A percentile compares a stretch with the other conserved stretches of the same genome.
These are phyloP conservation scores for Fratercula arctica DNA, from an alignment of 2,797 vertebrate genomes.

Conservation along the genomic window DNA sequence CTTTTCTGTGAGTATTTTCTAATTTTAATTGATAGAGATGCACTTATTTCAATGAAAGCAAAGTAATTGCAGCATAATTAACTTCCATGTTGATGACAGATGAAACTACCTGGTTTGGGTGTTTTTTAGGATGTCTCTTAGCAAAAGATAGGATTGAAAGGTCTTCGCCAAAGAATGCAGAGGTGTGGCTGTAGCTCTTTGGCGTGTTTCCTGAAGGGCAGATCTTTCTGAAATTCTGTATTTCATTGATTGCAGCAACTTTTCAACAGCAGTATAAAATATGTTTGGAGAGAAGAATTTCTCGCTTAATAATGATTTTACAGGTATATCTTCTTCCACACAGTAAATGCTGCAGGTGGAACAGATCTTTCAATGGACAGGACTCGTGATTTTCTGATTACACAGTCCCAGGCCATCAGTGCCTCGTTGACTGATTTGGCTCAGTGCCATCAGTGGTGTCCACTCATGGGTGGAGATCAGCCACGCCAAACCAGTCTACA, in stretches of 20 bases:
- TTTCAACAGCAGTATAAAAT: background rate
- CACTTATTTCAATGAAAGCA: background rate
- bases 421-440: background rate
- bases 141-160: background rate
- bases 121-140: accelerated
- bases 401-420: too few species aligned
- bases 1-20: background rate
- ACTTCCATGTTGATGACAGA: background rate
- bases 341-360: background rate
- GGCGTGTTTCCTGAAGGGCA: background rate
- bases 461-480: background rate
- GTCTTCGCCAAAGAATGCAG: background rate
- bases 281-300: background rate
- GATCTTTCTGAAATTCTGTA: background rate
- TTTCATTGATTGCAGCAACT: background rate
- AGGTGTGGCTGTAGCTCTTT: background rate
- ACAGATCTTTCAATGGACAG: background rate
- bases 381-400: background rate
- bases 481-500: background rate
- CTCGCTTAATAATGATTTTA: background rate
- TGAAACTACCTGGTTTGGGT: background rate
- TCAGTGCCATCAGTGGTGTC: background rate
- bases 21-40: background rate
- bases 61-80: background rate
- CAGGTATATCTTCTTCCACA: background rate